A percentile compares a stretch with the other conserved stretches of the same genome.
Conservation (phyloP, 53 echinoderm and acorn worm genomes). For the Crossaster papposus region DNA sequence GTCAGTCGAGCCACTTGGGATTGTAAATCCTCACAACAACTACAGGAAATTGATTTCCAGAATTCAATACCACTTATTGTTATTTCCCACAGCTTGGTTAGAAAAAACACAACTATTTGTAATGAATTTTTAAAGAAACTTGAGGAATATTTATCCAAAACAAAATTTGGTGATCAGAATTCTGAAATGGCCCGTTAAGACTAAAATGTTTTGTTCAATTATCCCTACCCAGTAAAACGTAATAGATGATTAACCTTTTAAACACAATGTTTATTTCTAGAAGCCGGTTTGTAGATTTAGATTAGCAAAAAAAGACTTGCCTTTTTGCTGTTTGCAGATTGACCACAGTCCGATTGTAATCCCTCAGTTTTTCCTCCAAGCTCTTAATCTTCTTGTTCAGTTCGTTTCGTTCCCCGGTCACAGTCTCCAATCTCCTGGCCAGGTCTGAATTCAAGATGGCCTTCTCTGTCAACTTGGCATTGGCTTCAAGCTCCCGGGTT, state of each 20-base stretch:
- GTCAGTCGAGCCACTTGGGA: slow-evolving; percentile 21
- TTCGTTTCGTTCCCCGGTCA: slow-evolving; percentile 5
- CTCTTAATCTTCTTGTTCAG: background rate
- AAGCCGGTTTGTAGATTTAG: no score
- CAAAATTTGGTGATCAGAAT: no score
- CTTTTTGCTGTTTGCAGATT: slow-evolving; percentile 26
- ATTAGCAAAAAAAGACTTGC: background rate
- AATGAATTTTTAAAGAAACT: no score
- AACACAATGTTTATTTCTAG: no score
- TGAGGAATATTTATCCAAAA: no score
- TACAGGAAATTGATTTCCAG: background rate
- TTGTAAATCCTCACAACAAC: slow-evolving; percentile 34
- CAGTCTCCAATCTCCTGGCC: slow-evolving; percentile 7
- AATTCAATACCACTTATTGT: no score
- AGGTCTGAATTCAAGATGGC: slow-evolving; percentile 45
- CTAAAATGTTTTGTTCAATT: no score
- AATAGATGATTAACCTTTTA: no score
- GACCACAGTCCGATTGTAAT: background rate
- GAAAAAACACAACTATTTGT: no score
- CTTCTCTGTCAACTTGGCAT: slow-evolving; percentile 50
- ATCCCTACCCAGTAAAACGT: no score
- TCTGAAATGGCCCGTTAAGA: no score
- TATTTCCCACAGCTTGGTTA: no score
- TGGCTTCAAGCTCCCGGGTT: slow-evolving; percentile 44
- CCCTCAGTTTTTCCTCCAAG: slow-evolving; percentile 9